phyloP scores from a whole-genome alignment of 2,797 vertebrate species.

The Apodemus agrarius region DNA sequence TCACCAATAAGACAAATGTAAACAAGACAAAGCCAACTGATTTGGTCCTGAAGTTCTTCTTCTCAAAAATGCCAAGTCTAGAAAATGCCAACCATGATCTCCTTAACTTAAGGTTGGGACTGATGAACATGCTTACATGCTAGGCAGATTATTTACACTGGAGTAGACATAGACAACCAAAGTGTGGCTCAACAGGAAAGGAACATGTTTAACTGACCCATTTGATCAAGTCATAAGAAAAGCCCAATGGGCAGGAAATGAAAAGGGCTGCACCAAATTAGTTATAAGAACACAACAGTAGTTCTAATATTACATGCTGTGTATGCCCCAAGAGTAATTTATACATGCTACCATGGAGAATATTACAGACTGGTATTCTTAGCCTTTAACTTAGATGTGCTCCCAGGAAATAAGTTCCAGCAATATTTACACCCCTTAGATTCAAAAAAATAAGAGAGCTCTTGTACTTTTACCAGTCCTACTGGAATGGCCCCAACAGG shows the following conservation, averaged over 20 bases:
- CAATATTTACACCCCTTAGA: background rate
- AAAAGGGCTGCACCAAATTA: background rate
- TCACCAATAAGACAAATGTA: background rate
- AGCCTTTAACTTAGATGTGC: background rate
- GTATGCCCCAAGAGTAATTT: background rate
- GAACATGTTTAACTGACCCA: background rate
- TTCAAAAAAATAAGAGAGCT: background rate
- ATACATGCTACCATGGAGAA: no score
- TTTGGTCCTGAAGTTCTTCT: background rate
- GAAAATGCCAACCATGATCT: background rate
- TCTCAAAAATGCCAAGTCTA: background rate
- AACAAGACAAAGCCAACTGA: background rate
- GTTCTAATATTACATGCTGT: background rate
- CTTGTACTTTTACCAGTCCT: background rate
- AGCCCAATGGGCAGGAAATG: background rate
- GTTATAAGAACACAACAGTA: no score
- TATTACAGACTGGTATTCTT: background rate
- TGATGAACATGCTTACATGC: background rate
- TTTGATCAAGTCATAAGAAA: background rate
- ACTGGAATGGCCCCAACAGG: background rate
- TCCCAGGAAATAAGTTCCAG: background rate
- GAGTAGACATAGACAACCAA: background rate
- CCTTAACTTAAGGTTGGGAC: background rate
- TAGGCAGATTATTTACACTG: background rate
- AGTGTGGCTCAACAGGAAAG: background rate